phyloP scores from a whole-genome alignment of 2,797 vertebrate species.

The Sebastolobus alascanus region DNA sequence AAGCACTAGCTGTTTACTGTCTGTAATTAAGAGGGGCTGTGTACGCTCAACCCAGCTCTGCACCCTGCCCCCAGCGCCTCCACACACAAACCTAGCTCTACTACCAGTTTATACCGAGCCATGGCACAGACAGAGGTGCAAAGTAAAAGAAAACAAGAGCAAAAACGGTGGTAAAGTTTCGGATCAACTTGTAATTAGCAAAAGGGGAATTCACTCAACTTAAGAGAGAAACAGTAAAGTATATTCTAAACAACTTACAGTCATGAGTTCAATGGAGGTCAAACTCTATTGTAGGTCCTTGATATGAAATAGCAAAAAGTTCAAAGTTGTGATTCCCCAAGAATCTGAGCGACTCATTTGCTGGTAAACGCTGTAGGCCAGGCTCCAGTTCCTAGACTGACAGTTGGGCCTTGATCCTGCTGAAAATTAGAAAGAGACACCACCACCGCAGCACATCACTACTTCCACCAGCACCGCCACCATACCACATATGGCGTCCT shows the following conservation, averaged over 20 bases:
- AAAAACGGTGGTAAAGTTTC: constrained; percentile 15
- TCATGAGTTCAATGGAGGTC: not conserved
- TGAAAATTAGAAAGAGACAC: constrained; percentile 48
- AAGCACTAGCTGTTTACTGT: constrained; percentile 82
- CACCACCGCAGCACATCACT: constrained; percentile 37
- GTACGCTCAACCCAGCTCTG: constrained; percentile 73
- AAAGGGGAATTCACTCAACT: constrained; percentile 4
- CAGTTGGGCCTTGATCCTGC: constrained; percentile 33
- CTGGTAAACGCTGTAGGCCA: constrained; percentile 22
- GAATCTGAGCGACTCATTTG: constrained; percentile 19
- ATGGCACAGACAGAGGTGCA: constrained; percentile 44
- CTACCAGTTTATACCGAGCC: constrained; percentile 71
- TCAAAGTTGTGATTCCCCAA: constrained; percentile 12
- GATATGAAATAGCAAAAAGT: constrained; percentile 5
- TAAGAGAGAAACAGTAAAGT: not conserved
- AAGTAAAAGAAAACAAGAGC: constrained; percentile 30
- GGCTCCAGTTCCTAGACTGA: constrained; percentile 31
- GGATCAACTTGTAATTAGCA: constrained; percentile 25
- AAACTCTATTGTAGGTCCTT: constrained; percentile 1
- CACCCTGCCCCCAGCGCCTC: constrained; percentile 79
- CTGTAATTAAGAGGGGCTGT: constrained; percentile 87
- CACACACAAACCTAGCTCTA: constrained; percentile 69
- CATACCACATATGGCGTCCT: not conserved
- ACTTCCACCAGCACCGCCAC: constrained; percentile 15
- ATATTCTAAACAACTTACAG: constrained; percentile 1